Percentiles rank a stretch among this genome's conserved stretches.
phyloP scores from a whole-genome alignment of 2,888 invertebrate genomes.

The Drosophila mimica region DNA sequence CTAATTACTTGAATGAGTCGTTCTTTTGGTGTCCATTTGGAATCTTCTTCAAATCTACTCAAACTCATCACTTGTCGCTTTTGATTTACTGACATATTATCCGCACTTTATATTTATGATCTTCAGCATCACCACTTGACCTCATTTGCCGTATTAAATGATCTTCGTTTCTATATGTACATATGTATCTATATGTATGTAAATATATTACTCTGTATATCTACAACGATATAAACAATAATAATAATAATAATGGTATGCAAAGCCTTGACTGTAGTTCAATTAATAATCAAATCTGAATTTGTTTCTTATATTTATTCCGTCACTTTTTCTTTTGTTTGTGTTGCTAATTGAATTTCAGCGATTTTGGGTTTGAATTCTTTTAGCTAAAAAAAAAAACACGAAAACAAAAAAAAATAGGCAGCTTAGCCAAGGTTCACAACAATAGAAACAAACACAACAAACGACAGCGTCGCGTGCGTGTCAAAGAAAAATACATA shows the following conservation, averaged over 20 bases:
- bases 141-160: constrained; percentile 52
- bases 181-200: constrained; percentile 28
- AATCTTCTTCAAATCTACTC: constrained; percentile 19
- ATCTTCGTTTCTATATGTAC: constrained; percentile 21
- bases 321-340: constrained; percentile 22
- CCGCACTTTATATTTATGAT: constrained; percentile 32
- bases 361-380: constrained; percentile 41
- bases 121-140: constrained; percentile 58
- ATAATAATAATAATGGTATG: constrained; percentile 34
- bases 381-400: constrained; percentile 11
- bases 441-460: constrained; percentile 22
- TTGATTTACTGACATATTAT: constrained; percentile 48
- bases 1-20: constrained; percentile 13
- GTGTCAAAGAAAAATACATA: constrained; percentile 52
- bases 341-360: constrained; percentile 64
- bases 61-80: constrained; percentile 48
- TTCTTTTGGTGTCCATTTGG: constrained; percentile 11
- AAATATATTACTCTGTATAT: constrained; percentile 45
- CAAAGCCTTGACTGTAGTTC: constrained; percentile 72
- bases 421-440: constrained; percentile 42
- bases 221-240: constrained; percentile 14
- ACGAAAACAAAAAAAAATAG: constrained; percentile 23
- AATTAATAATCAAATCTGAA: constrained; percentile 74
- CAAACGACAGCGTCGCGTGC: constrained; percentile 56
- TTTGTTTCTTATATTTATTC: constrained; percentile 29